Evolutionary conservation across 1,140 invertebrate species (phyloP).

Genomic region (Heliconius hewitsoni): DNA sequence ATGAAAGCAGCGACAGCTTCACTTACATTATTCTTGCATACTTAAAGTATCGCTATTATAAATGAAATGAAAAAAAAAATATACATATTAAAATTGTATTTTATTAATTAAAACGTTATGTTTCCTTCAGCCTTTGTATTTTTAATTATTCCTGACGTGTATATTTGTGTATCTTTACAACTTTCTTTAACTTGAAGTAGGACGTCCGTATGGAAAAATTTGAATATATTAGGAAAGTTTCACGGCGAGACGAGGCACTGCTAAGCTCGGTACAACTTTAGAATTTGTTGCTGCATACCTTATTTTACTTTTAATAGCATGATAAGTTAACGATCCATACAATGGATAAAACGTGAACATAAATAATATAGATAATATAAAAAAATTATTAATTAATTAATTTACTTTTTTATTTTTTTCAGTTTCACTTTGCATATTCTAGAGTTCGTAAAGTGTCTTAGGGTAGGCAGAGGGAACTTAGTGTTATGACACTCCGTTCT

Average conservation of each 20-base stretch:
- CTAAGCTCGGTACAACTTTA: slow-evolving; percentile 8
- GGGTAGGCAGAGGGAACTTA: too few relatives aligned
- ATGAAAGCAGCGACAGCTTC: neutral
- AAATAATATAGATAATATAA: too few relatives aligned
- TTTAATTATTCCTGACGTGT: neutral
- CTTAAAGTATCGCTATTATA: neutral
- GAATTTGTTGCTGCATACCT: neutral
- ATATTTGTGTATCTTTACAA: neutral
- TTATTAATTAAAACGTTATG: too few relatives aligned
- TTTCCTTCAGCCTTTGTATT: neutral
- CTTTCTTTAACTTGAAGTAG: slow-evolving; percentile 4
- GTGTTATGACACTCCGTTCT: too few relatives aligned
- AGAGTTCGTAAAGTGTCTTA: too few relatives aligned
- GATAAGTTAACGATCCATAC: neutral
- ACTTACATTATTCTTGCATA: neutral
- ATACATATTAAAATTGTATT: too few relatives aligned
- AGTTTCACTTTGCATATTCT: too few relatives aligned
- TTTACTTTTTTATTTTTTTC: too few relatives aligned
- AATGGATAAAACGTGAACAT: too few relatives aligned
- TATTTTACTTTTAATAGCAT: slow-evolving; percentile 5
- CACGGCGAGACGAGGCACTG: slow-evolving; percentile 8
- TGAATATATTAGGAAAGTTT: slow-evolving; percentile 15
- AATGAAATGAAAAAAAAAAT: too few relatives aligned
- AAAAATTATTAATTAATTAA: too few relatives aligned
- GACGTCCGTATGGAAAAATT: slow-evolving; percentile 6